phyloP scores from a whole-genome alignment of 2,113 vertebrate genomes.

The Mesembrinibis cayennensis region DNA sequence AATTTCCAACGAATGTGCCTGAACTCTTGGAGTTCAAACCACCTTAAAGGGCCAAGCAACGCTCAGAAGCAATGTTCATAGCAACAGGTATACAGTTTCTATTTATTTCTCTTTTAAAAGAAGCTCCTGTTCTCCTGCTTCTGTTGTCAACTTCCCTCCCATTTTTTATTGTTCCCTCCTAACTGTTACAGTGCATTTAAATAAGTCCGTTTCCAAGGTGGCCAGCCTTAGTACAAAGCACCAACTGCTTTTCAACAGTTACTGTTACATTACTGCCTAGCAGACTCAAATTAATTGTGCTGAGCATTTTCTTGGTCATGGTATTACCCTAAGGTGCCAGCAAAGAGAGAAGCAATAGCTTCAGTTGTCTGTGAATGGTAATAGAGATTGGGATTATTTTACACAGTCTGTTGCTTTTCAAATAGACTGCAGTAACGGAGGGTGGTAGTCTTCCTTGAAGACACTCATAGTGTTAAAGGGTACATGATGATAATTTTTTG shows the following conservation, averaged over 20 bases:
- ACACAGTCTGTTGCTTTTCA: not conserved
- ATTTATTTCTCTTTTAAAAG: not conserved
- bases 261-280: not conserved
- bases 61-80: not conserved
- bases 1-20: not conserved
- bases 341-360: not conserved
- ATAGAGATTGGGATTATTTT: not conserved
- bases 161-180: not conserved
- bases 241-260: not conserved
- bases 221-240: not conserved
- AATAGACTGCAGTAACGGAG: too few relatives aligned
- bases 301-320: not conserved
- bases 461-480: not conserved
- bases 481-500: too few relatives aligned
- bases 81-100: not conserved
- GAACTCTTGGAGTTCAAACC: not conserved
- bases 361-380: fast-evolving
- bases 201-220: not conserved
- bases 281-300: not conserved
- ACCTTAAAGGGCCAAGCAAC: not conserved
- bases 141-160: not conserved
- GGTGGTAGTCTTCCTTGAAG: not conserved
- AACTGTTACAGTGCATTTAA: not conserved
- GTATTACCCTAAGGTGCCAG: not conserved
- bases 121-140: not conserved